These are phyloP conservation scores for Myathropa florea DNA, from an alignment of 2,888 invertebrate genomes.

Conservation along the genomic window DNA sequence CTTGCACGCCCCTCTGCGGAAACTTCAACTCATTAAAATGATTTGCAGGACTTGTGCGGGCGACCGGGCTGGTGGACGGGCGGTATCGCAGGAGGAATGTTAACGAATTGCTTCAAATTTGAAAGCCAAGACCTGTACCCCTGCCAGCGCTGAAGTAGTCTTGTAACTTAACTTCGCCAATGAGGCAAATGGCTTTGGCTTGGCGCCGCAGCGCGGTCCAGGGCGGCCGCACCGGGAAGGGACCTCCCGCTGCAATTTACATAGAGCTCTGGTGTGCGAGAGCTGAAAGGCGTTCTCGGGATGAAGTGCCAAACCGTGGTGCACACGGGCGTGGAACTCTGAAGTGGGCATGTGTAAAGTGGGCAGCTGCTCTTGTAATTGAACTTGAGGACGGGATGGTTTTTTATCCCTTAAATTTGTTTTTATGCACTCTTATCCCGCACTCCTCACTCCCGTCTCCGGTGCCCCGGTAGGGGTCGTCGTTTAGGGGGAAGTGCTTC, in stretches of 20 bases:
- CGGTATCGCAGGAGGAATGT: not conserved
- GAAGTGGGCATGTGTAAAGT: slow-evolving; percentile 57
- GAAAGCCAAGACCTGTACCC: slow-evolving; percentile 25
- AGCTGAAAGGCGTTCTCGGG: slow-evolving; percentile 18
- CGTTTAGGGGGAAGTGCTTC: slow-evolving; percentile 16
- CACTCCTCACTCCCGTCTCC: not conserved
- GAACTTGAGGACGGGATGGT: slow-evolving; percentile 26
- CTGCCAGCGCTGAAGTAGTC: slow-evolving; percentile 25
- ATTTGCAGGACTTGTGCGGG: slow-evolving; percentile 47
- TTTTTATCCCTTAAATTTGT: slow-evolving; percentile 2
- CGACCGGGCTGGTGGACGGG: not conserved
- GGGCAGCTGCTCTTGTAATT: slow-evolving; percentile 58
- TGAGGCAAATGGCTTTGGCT: slow-evolving; percentile 50
- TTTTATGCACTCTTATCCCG: slow-evolving; percentile 15
- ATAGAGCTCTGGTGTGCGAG: not conserved
- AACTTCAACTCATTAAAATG: slow-evolving; percentile 69
- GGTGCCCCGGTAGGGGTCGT: no score
- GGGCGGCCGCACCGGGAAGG: no score
- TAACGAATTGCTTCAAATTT: slow-evolving; percentile 46
- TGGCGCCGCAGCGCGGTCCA: not conserved
- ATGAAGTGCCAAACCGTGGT: slow-evolving; percentile 50
- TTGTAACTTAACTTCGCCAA: slow-evolving; percentile 58
- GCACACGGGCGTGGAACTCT: not conserved
- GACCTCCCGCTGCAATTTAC: slow-evolving; percentile 12
- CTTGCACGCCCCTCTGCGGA: not conserved